Conservation (phyloP, 2,888 invertebrate species). For the Zootermopsis nevadensis region DNA sequence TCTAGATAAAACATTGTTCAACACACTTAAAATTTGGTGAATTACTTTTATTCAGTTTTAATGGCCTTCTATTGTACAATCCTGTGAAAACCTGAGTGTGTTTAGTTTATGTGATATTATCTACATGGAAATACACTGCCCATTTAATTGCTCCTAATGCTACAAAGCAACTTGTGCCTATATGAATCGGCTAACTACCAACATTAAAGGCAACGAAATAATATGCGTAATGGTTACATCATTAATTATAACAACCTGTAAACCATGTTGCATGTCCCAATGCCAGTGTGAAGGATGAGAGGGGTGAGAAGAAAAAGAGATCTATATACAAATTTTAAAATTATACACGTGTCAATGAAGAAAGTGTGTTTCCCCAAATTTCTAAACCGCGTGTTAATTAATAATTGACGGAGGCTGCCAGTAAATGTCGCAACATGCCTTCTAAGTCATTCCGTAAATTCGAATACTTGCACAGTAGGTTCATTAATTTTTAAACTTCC, state of each 20-base stretch:
- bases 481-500: neutral
- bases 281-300: slow-evolving; percentile 8
- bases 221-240: neutral
- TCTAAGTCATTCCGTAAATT: neutral
- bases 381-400: neutral
- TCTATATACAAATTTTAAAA: neutral
- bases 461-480: neutral
- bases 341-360: neutral
- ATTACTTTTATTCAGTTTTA: too few species aligned
- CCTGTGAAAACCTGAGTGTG: too few species aligned
- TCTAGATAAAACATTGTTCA: too few species aligned
- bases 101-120: too few species aligned
- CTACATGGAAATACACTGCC: too few species aligned
- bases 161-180: too few species aligned
- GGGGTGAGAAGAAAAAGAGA: neutral
- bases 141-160: too few species aligned
- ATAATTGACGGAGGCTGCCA: neutral
- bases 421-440: slow-evolving; percentile 16
- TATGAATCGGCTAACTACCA: too few species aligned
- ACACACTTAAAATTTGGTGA: too few species aligned
- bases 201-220: neutral
- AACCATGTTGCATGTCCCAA: slow-evolving; percentile 22
- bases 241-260: slow-evolving; percentile 7
- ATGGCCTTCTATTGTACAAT: too few species aligned
- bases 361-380: neutral